Percentiles rank a stretch among this genome's conserved stretches.
These are phyloP conservation scores for Philereme vetulata DNA, from an alignment of 2,888 invertebrate species.

Conservation along the genomic window DNA sequence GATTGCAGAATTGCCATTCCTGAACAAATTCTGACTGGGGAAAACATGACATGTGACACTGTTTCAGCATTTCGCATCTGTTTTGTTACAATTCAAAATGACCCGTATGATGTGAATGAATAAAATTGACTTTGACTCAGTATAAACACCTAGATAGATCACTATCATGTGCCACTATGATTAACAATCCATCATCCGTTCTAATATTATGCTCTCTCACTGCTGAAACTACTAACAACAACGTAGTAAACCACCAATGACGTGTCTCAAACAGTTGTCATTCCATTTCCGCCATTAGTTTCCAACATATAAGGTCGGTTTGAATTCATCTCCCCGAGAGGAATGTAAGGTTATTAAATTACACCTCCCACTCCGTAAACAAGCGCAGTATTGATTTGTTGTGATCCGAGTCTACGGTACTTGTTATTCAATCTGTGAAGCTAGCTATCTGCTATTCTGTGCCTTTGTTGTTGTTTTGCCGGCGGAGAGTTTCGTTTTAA, in stretches of 20 bases:
- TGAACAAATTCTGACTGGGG: neutral
- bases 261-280: conserved; percentile 4
- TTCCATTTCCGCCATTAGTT: neutral
- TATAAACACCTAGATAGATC: no score
- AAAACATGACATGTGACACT: neutral
- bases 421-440: conserved; percentile 14
- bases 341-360: conserved; percentile 17
- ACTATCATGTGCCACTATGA: neutral
- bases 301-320: neutral
- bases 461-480: conserved; percentile 28
- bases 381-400: conserved; percentile 33
- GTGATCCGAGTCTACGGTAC: conserved; percentile 8
- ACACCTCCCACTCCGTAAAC: conserved; percentile 29
- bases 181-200: neutral
- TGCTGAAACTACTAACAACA: neutral
- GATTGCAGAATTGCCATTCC: neutral
- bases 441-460: conserved; percentile 14
- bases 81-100: no score
- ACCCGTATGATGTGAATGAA: no score
- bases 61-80: neutral
- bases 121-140: no score
- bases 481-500: conserved; percentile 9
- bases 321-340: conserved; percentile 3
- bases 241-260: conserved; percentile 8
- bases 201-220: neutral